Evolutionary conservation across 2,888 invertebrate species (phyloP).

Genomic region (Nomada lathburiana): DNA sequence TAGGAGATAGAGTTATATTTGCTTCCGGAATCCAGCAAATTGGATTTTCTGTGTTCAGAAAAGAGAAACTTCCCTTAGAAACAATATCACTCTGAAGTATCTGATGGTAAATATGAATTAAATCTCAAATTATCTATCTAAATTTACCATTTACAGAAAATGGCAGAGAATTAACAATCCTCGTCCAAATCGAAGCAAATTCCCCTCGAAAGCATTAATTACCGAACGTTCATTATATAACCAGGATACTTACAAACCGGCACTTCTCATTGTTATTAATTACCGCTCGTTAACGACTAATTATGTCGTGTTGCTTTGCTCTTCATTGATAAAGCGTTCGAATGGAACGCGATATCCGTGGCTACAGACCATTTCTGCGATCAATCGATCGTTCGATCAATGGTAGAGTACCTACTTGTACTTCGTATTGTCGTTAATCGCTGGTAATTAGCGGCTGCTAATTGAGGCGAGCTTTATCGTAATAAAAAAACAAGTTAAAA

Average conservation of each 20-base stretch:
- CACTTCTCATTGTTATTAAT: constrained; percentile 32
- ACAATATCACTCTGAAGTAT: not conserved
- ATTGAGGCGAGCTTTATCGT: constrained; percentile 16
- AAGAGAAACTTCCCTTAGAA: not conserved
- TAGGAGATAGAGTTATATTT: not conserved
- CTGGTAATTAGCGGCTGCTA: constrained; percentile 31
- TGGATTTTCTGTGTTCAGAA: not conserved
- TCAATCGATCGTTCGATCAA: constrained; percentile 12
- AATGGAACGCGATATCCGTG: not conserved
- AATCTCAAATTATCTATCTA: too few species aligned
- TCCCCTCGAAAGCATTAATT: constrained; percentile 12
- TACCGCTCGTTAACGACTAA: constrained; percentile 4
- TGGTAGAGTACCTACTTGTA: too few species aligned
- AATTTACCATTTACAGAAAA: too few species aligned
- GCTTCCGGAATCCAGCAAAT: not conserved
- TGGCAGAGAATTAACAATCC: not conserved
- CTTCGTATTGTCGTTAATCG: constrained; percentile 31
- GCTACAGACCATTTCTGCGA: not conserved
- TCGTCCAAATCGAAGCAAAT: not conserved
- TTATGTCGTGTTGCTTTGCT: not conserved
- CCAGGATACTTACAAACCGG: constrained; percentile 1
- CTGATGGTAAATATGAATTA: too few species aligned
- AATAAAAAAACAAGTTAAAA: constrained; percentile 1
- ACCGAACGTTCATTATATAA: constrained; percentile 21
- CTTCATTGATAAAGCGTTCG: not conserved